A percentile compares a stretch with the other conserved stretches of the same genome.
These are phyloP conservation scores for Tanytarsus gracilentus DNA, from an alignment of 2,888 invertebrate genomes.

Conservation along the genomic window DNA sequence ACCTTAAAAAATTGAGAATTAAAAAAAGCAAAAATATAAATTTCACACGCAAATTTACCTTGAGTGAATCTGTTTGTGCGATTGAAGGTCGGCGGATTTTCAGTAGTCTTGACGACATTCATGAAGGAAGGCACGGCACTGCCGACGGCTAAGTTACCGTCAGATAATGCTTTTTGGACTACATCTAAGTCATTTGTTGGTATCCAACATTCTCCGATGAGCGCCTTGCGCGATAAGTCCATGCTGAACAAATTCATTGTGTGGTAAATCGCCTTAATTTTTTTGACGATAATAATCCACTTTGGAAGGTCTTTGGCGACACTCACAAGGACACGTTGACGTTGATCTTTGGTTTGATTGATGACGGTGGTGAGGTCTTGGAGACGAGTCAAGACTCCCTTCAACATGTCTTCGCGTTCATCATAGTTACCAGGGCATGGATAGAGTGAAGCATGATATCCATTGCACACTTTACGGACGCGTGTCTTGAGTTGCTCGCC, in stretches of 20 bases:
- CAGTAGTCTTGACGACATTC: conserved; percentile 73
- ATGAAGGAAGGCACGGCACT: conserved; percentile 87
- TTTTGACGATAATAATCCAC: conserved; percentile 74
- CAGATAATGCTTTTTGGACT: conserved; percentile 68
- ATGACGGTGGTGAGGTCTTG: conserved; percentile 71
- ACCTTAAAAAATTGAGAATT: no score
- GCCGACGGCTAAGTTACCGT: conserved; percentile 74
- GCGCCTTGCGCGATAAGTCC: conserved; percentile 81
- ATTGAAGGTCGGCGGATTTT: conserved; percentile 84
- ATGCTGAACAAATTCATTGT: conserved; percentile 86
- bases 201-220: conserved; percentile 86
- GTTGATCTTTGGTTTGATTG: conserved; percentile 75
- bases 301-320: conserved; percentile 72
- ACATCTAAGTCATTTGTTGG: conserved; percentile 59
- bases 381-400: conserved; percentile 69
- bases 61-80: conserved; percentile 85
- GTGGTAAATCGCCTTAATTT: conserved; percentile 91
- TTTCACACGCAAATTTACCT: no score
- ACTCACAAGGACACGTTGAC: conserved; percentile 66
- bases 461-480: conserved; percentile 81
- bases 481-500: conserved; percentile 76
- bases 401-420: conserved; percentile 72
- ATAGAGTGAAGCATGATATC: conserved; percentile 77
- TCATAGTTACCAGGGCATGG: conserved; percentile 73
- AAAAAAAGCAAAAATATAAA: no score